Conservation (phyloP, 2,888 invertebrate species). For the Schizotus pectinicornis region DNA sequence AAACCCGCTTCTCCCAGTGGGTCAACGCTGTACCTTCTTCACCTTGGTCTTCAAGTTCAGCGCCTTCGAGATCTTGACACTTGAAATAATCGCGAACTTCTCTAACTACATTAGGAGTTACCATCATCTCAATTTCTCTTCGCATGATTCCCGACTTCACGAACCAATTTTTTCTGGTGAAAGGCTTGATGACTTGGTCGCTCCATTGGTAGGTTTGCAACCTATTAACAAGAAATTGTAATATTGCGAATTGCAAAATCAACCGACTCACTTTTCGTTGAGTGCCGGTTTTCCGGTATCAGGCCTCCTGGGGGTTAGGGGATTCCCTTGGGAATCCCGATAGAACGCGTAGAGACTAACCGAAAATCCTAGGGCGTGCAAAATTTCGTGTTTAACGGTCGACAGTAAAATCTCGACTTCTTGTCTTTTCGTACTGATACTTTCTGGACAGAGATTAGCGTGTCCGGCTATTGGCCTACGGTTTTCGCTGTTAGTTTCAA, state of each 20-base stretch:
- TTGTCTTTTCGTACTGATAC: slow-evolving; percentile 88
- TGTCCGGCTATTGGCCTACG: slow-evolving; percentile 96
- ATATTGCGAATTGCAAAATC: background rate
- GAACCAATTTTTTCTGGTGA: slow-evolving; percentile 62
- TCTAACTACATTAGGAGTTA: slow-evolving; percentile 86
- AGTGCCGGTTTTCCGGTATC: slow-evolving; percentile 89
- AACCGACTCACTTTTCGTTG: slow-evolving; percentile 78
- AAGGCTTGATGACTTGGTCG: slow-evolving; percentile 79
- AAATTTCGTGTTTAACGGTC: slow-evolving; percentile 97
- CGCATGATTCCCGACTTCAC: slow-evolving; percentile 54
- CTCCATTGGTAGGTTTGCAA: slow-evolving; percentile 95
- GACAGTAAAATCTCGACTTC: slow-evolving; percentile 91
- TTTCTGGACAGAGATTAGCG: slow-evolving; percentile 96
- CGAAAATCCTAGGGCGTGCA: slow-evolving; percentile 97
- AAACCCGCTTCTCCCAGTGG: slow-evolving; percentile 98
- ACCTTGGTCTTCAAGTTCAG: slow-evolving; percentile 97
- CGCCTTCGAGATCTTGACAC: slow-evolving; percentile 88
- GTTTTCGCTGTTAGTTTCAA: slow-evolving; percentile 13
- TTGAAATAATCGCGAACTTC: slow-evolving; percentile 91
- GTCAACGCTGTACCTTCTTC: slow-evolving; percentile 95
- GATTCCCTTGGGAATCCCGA: slow-evolving; percentile 87
- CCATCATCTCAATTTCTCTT: slow-evolving; percentile 54
- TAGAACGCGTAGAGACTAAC: slow-evolving; percentile 96
- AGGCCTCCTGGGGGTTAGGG: slow-evolving; percentile 78
- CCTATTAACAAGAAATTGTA: slow-evolving; percentile 52